Evolutionary conservation across 30 jellyfish, hydroid and myxozoan species (phyloP).

Genomic region (Aurelia sp.): DNA sequence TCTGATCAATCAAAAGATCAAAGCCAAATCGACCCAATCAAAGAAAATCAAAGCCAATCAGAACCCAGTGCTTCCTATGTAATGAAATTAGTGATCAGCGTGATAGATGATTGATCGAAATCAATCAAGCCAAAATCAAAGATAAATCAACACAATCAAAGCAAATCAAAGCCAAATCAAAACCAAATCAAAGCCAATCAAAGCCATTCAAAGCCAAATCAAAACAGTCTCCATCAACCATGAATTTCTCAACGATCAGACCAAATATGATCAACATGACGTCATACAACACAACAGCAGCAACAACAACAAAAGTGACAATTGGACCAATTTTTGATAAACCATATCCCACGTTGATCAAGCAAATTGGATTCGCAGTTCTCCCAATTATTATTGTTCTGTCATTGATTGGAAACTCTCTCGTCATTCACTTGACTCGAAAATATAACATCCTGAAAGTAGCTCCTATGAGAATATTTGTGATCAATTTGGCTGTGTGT

Average conservation of each 20-base stretch:
- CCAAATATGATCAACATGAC: not conserved
- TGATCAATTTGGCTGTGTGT: slow-evolving; percentile 46
- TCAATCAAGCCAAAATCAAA: not conserved
- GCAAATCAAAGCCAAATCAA: not conserved
- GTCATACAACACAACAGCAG: slow-evolving; percentile 9
- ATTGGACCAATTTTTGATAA: slow-evolving; percentile 10
- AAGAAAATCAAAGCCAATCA: too few species aligned
- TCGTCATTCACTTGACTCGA: slow-evolving; percentile 59
- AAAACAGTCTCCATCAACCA: not conserved
- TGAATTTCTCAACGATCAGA: not conserved
- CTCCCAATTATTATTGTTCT: slow-evolving; percentile 37
- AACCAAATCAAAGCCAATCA: not conserved
- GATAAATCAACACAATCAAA: not conserved
- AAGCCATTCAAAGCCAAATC: not conserved
- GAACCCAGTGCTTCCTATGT: too few species aligned
- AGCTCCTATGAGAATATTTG: slow-evolving; percentile 30
- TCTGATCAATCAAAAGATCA: too few species aligned
- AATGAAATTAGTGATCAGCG: too few species aligned
- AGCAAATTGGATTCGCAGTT: slow-evolving; percentile 44
- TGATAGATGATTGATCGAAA: too few species aligned
- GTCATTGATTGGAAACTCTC: slow-evolving; percentile 48
- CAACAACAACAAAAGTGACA: not conserved
- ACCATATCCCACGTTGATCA: slow-evolving; percentile 57
- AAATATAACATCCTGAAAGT: slow-evolving; percentile 47
- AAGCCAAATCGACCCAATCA: too few species aligned